phyloP scores from a whole-genome alignment of 1,140 invertebrate species.

The Pachypsylla venusta region DNA sequence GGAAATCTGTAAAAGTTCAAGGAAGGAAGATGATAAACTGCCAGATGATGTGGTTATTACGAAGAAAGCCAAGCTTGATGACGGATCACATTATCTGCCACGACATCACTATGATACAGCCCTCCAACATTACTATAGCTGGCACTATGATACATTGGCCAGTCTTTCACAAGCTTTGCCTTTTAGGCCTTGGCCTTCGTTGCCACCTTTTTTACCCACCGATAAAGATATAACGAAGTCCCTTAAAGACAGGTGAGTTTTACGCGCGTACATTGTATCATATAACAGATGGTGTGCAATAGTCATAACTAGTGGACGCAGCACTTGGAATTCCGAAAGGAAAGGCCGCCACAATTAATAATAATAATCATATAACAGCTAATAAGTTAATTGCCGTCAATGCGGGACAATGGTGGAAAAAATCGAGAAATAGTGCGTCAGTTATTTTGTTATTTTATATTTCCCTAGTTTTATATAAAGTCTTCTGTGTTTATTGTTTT shows the following conservation, averaged over 20 bases:
- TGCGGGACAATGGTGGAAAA: no score
- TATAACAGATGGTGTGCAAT: no score
- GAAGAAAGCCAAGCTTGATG: slow-evolving; percentile 21
- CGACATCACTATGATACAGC: slow-evolving; percentile 17
- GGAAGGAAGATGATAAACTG: slow-evolving; percentile 12
- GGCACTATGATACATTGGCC: slow-evolving; percentile 21
- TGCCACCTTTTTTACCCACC: slow-evolving; percentile 14
- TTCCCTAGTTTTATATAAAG: no score
- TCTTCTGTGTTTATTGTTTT: no score
- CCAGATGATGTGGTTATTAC: slow-evolving; percentile 14
- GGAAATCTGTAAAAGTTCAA: slow-evolving; percentile 9
- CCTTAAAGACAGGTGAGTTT: slow-evolving; percentile 19
- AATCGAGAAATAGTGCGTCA: no score
- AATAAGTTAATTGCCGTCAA: no score
- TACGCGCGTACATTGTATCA: no score
- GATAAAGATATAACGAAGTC: slow-evolving; percentile 13
- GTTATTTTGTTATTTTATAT: no score
- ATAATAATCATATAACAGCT: no score
- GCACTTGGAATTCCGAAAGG: no score
- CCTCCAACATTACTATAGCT: slow-evolving; percentile 19
- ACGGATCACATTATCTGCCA: slow-evolving; percentile 10
- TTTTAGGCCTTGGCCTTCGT: slow-evolving; percentile 19
- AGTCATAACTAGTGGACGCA: no score
- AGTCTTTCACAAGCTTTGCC: slow-evolving; percentile 14
- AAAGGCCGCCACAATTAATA: no score